phyloP scores from a whole-genome alignment of 2,888 invertebrate species.

The Automeris io region DNA sequence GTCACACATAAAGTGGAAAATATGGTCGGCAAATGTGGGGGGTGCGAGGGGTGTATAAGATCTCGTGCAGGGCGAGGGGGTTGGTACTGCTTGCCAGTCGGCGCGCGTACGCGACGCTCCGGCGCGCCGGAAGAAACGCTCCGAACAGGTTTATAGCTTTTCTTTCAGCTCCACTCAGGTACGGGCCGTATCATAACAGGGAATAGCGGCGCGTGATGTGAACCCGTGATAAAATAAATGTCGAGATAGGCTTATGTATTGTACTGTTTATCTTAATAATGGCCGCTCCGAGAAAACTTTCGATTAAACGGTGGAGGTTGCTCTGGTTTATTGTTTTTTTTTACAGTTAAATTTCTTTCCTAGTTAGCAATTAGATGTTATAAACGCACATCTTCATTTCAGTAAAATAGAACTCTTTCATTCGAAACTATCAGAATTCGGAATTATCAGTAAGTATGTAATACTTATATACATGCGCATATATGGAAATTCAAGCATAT shows the following conservation, averaged over 20 bases:
- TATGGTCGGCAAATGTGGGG: constrained; percentile 76
- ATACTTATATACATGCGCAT: no score
- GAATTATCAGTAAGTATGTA: no score
- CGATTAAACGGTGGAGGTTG: constrained; percentile 62
- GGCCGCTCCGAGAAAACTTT: constrained; percentile 72
- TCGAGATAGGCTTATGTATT: constrained; percentile 78
- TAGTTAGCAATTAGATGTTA: no score
- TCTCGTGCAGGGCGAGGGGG: constrained; percentile 26
- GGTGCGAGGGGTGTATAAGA: constrained; percentile 24
- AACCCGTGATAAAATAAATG: constrained; percentile 77
- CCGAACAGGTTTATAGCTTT: constrained; percentile 77
- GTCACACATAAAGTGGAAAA: constrained; percentile 79
- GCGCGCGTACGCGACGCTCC: constrained; percentile 71
- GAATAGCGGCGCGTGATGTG: constrained; percentile 77
- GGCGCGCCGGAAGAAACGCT: constrained; percentile 72
- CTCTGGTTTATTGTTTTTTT: constrained; percentile 31
- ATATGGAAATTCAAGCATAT: no score
- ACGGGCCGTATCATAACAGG: constrained; percentile 77
- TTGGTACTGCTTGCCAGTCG: constrained; percentile 52
- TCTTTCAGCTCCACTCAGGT: constrained; percentile 77
- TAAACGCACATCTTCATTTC: no score
- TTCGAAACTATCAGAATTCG: no score
- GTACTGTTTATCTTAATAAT: constrained; percentile 78
- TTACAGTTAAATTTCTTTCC: no score
- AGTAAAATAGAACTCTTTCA: no score